A percentile compares a stretch with the other conserved stretches of the same genome.
Conservation (phyloP, 2,113 vertebrate genomes). For the Microcebus murinus region DNA sequence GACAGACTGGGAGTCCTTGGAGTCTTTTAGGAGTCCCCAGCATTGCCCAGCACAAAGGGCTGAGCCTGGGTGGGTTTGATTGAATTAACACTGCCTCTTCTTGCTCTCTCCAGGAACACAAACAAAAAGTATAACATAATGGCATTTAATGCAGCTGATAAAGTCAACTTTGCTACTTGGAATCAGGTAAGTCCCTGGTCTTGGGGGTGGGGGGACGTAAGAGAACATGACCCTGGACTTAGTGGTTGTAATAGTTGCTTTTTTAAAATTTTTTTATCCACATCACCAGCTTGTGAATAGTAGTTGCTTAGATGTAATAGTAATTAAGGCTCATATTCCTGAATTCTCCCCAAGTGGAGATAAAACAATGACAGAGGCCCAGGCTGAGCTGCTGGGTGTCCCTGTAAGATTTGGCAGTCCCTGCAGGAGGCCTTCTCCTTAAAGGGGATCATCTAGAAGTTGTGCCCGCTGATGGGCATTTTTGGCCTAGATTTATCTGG, state of each 20-base stretch:
- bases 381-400: neutral
- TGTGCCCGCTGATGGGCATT: neutral
- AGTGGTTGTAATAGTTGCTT: neutral
- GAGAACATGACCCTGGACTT: neutral
- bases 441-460: neutral
- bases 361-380: neutral
- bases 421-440: neutral
- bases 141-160: slow-evolving; percentile 94
- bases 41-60: neutral
- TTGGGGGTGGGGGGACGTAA: neutral
- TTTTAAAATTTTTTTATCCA: too few species aligned
- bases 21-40: neutral
- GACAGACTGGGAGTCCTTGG: neutral
- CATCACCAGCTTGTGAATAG: too few species aligned
- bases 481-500: neutral
- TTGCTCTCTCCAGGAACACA: slow-evolving; percentile 86
- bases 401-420: neutral
- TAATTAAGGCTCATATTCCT: neutral
- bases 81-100: neutral
- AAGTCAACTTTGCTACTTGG: slow-evolving; percentile 93
- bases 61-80: neutral
- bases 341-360: neutral
- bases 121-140: slow-evolving; percentile 94
- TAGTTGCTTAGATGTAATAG: neutral
- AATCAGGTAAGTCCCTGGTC: slow-evolving; percentile 87